phyloP scores from a whole-genome alignment of 2,888 invertebrate species.

The Itoplectis maculator region DNA sequence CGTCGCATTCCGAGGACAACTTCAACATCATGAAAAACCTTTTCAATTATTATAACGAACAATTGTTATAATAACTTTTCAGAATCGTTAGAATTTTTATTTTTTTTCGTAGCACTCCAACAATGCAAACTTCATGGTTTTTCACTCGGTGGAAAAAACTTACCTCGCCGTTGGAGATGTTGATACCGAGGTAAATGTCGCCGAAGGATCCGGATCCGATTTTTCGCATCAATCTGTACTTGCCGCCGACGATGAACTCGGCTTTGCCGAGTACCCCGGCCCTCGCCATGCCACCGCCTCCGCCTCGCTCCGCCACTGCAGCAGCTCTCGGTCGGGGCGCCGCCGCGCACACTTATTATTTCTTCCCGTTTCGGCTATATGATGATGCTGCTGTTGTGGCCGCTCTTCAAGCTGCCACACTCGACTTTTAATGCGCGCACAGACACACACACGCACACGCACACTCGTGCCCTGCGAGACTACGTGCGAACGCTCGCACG shows the following conservation, averaged over 20 bases:
- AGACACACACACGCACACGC: not conserved
- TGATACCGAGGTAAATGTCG: slow-evolving; percentile 98
- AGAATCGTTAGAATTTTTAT: too few species aligned
- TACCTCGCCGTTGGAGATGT: slow-evolving; percentile 95
- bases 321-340: slow-evolving; percentile 21
- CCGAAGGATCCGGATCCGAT: slow-evolving; percentile 99
- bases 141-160: too few species aligned
- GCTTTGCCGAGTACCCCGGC: slow-evolving; percentile 83
- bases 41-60: too few species aligned
- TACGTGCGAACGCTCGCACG: not conserved
- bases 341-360: slow-evolving; percentile 51
- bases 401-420: slow-evolving; percentile 54
- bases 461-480: not conserved
- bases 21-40: too few species aligned
- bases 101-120: too few species aligned
- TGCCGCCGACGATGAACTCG: slow-evolving; percentile 95
- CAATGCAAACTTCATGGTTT: too few species aligned
- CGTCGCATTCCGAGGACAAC: too few species aligned
- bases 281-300: slow-evolving; percentile 74
- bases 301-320: slow-evolving; percentile 53
- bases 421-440: too few species aligned
- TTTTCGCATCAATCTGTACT: slow-evolving; percentile 97
- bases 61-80: too few species aligned
- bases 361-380: slow-evolving; percentile 29
- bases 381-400: slow-evolving; percentile 44